Percentiles rank a stretch among this genome's conserved stretches.
Conservation (phyloP, 2,888 invertebrate genomes). For the Machimus rusticus region DNA sequence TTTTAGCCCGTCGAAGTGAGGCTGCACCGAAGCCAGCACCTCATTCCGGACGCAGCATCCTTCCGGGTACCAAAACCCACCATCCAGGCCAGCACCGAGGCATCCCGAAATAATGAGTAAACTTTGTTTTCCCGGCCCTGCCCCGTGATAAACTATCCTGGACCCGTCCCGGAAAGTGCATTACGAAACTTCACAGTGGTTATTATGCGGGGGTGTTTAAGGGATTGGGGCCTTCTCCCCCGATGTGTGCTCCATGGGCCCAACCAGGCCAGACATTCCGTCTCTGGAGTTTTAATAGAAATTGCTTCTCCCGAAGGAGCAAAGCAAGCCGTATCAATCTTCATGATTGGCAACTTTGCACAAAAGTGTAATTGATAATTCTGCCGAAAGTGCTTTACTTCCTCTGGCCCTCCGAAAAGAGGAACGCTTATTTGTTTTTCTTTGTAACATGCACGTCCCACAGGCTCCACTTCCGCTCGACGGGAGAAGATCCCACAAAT, state of each 20-base stretch:
- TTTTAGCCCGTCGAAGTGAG: neutral
- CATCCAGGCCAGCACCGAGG: neutral
- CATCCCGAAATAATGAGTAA: conserved; percentile 8
- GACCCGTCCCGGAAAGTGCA: neutral
- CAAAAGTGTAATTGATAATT: conserved; percentile 12
- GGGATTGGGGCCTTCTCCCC: neutral
- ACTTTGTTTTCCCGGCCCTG: neutral
- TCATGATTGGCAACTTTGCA: conserved; percentile 4
- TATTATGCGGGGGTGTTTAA: neutral
- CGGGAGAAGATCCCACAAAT: neutral
- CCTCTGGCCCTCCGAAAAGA: no score
- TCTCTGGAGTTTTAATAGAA: neutral
- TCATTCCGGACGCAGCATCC: neutral
- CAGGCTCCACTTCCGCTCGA: neutral
- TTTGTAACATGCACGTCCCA: neutral
- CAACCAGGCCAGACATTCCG: neutral
- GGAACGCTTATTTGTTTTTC: neutral
- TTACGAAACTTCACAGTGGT: neutral
- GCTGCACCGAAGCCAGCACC: neutral
- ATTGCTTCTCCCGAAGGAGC: neutral
- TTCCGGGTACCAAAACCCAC: neutral
- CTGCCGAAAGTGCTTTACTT: neutral
- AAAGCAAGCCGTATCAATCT: neutral
- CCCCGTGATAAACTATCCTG: neutral
- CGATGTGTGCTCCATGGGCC: neutral